Percentiles rank a stretch among this genome's conserved stretches.
These are phyloP conservation scores for Chinchilla lanigera DNA, from an alignment of 2,113 vertebrate genomes.

Conservation along the genomic window DNA sequence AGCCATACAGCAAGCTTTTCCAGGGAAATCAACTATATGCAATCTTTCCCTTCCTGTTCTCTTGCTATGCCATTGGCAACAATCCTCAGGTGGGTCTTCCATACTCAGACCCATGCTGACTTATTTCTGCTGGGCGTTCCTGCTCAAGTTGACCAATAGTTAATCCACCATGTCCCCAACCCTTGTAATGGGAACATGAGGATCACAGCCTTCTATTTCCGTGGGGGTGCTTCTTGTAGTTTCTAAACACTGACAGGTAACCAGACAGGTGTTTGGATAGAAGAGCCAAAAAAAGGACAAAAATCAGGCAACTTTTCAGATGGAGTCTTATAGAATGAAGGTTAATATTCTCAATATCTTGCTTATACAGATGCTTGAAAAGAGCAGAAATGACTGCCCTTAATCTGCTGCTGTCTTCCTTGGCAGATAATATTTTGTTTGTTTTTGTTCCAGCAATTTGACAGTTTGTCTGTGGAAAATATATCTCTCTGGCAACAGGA, in stretches of 20 bases:
- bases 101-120: neutral
- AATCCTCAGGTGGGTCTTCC: neutral
- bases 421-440: conserved; percentile 76
- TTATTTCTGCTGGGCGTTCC: neutral
- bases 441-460: conserved; percentile 74
- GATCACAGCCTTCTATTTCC: neutral
- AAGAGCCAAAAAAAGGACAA: conserved; percentile 36
- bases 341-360: conserved; percentile 78
- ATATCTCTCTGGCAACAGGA: conserved; percentile 63
- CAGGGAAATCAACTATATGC: neutral
- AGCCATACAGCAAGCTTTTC: neutral
- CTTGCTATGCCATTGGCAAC: neutral
- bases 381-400: conserved; percentile 71
- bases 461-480: conserved; percentile 70
- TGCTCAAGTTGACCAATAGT: neutral
- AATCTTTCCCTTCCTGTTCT: neutral
- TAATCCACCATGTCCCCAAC: no score
- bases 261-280: conserved; percentile 1
- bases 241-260: conserved; percentile 12
- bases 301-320: conserved; percentile 51
- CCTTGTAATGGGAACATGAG: neutral
- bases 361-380: conserved; percentile 68
- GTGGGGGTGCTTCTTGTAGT: neutral
- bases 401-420: conserved; percentile 68
- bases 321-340: conserved; percentile 52